phyloP scores from a whole-genome alignment of 2,113 vertebrate species.

The Henicopernis longicauda region DNA sequence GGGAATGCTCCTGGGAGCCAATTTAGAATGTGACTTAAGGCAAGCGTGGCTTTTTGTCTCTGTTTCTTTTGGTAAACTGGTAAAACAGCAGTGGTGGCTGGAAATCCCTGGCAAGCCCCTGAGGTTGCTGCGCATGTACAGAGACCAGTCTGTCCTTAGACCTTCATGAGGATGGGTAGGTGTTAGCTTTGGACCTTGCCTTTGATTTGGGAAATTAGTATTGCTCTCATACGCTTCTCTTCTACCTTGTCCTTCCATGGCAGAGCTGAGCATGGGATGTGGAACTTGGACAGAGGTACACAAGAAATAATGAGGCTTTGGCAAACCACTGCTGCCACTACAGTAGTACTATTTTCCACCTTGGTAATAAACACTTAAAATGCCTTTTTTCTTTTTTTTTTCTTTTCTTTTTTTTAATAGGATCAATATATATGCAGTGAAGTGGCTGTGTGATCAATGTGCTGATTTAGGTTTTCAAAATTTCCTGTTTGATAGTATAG shows the following conservation, averaged over 20 bases:
- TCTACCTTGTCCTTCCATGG: neutral
- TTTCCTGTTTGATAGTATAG: conserved; percentile 18
- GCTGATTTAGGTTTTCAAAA: conserved; percentile 43
- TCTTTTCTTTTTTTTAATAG: neutral
- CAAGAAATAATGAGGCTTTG: neutral
- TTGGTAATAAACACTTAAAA: conserved; percentile 10
- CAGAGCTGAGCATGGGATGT: neutral
- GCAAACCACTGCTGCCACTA: neutral
- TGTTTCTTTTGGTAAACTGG: conserved; percentile 74
- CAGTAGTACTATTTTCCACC: neutral
- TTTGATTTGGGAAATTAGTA: conserved; percentile 23
- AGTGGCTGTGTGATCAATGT: conserved; percentile 37
- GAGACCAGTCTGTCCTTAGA: neutral
- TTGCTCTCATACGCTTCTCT: neutral
- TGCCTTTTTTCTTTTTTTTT: neutral
- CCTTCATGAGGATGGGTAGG: neutral
- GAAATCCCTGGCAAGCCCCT: conserved; percentile 54
- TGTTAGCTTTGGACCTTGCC: conserved; percentile 33
- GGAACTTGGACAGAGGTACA: neutral
- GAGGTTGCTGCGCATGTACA: conserved; percentile 27
- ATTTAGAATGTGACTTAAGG: conserved; percentile 94
- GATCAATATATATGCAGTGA: conserved; percentile 49
- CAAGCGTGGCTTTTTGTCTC: conserved; percentile 71
- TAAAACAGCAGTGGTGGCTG: conserved; percentile 71
- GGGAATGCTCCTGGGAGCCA: conserved; percentile 88